Evolutionary conservation across 2,888 invertebrate species (phyloP).

Genomic region (Electrophaes corylata): DNA sequence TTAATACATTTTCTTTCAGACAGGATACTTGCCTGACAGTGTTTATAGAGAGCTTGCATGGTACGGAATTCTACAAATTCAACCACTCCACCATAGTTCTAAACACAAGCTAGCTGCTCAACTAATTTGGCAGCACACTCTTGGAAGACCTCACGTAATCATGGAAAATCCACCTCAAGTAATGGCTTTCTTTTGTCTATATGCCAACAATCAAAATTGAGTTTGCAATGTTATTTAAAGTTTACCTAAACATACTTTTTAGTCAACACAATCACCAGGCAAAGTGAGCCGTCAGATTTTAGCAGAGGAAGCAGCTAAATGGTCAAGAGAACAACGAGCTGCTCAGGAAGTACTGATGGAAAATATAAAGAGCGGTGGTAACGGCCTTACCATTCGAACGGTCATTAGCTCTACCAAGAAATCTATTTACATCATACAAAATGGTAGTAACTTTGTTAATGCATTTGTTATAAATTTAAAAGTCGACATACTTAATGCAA

Average conservation of each 20-base stretch:
- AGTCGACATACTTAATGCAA: too few relatives aligned
- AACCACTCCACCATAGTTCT: constrained; percentile 73
- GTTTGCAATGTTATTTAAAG: not conserved
- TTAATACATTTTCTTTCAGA: constrained; percentile 50
- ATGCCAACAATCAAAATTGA: not conserved
- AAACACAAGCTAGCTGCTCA: constrained; percentile 76
- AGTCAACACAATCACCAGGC: constrained; percentile 76
- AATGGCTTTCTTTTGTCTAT: constrained; percentile 15
- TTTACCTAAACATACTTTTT: constrained; percentile 18
- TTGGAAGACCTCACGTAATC: constrained; percentile 77
- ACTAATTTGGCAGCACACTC: constrained; percentile 77
- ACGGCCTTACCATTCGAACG: constrained; percentile 74
- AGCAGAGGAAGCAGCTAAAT: constrained; percentile 78
- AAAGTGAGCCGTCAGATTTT: constrained; percentile 75
- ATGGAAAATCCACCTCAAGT: constrained; percentile 79
- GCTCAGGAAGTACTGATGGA: constrained; percentile 79
- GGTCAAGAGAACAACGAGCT: constrained; percentile 76
- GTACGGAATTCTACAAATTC: constrained; percentile 78
- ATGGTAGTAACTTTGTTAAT: constrained; percentile 51
- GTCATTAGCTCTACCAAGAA: constrained; percentile 61
- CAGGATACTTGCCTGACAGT: constrained; percentile 76
- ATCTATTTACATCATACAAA: constrained; percentile 73
- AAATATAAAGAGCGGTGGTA: constrained; percentile 77
- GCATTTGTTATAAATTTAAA: too few relatives aligned
- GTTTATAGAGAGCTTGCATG: constrained; percentile 78